Base-by-base conservation (phyloP, 2,888 invertebrate genomes). In the Operophtera brumata region DNA sequence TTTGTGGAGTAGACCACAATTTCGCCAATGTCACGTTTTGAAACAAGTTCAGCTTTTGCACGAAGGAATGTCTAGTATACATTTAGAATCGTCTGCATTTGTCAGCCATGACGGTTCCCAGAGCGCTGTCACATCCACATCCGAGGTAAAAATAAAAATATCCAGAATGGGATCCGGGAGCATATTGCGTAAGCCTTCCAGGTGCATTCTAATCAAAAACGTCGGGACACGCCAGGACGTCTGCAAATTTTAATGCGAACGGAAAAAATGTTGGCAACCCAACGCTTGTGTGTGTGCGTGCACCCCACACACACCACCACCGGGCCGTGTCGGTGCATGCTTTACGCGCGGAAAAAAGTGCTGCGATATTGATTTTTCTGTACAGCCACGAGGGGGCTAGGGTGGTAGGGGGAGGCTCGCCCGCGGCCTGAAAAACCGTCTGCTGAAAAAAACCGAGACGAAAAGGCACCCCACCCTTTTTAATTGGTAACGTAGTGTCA, bases 331-430 rank as follows among this genome's bases (percentile, higher is more conserved):
- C 86, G 86, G 86, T 90, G 89, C 89, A 90, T 90, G 90, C 86
- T 91, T 91, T 91, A 91, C 90, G 90, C 89, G 88, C 84, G 87
- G 89, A 91, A 91, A 91, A 91, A 90, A 90, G 85, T 88, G 90
- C 90, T 90, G 91, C 90, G 90, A 88, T 90, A 91, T 90, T 90
- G 91, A 90, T 91, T 91, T 91, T 90, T 86, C 90, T 86, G 84
- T 86, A 86, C 87, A 82, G 86, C 82, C 79, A 80, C 71, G 82
- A 71, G 78, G 78, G 77, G 71, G 66, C 48, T 61, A 64, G 70
- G 77, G 74, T 61, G 70, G 69, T 58, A 64, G 42, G 73, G 68
- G 72, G 66, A 72, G 68, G 78, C 61, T 56, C 86, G 82, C 87
- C 84, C 84, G 88, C 86, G 88, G 90, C 87, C 89, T 89, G 89